Percentiles rank a stretch among this genome's conserved stretches.
Conservation (phyloP, 2,888 invertebrate genomes). For the Disparrhopalites patrizii region DNA sequence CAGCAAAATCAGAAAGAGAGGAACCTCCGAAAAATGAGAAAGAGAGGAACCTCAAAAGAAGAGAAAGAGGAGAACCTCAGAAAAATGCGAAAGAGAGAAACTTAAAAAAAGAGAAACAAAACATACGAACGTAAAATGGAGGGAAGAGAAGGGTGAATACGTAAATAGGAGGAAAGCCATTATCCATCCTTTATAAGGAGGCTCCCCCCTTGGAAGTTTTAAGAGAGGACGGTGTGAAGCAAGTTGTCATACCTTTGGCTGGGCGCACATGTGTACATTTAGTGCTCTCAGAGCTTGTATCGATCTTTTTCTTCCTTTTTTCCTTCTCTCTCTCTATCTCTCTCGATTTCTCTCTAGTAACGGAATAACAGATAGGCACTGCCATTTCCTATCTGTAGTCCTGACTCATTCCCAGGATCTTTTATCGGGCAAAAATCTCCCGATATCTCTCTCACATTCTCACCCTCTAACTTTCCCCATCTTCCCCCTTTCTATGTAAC, state of each 20-base stretch:
- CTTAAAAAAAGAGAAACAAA: neutral
- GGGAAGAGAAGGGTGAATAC: neutral
- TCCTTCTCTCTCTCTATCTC: no score
- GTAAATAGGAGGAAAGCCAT: neutral
- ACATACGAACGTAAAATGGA: neutral
- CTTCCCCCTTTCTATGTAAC: neutral
- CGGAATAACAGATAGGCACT: slow-evolving; percentile 16
- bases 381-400: slow-evolving; percentile 21
- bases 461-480: neutral
- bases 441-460: slow-evolving; percentile 8
- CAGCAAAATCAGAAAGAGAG: no score
- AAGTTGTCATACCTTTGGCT: slow-evolving; percentile 25
- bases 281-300: slow-evolving; percentile 24
- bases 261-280: slow-evolving; percentile 28
- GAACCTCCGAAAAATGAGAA: no score
- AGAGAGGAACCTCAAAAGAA: no score
- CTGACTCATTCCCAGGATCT: slow-evolving; percentile 1
- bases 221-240: neutral
- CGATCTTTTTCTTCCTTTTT: slow-evolving; percentile 19
- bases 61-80: no score
- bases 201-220: neutral
- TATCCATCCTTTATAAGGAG: no score
- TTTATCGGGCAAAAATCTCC: no score
- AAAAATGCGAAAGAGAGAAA: neutral
- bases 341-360: no score